Evolutionary conservation across 2,113 vertebrate genomes (phyloP).

Genomic region (Pachycephala philippinensis): DNA sequence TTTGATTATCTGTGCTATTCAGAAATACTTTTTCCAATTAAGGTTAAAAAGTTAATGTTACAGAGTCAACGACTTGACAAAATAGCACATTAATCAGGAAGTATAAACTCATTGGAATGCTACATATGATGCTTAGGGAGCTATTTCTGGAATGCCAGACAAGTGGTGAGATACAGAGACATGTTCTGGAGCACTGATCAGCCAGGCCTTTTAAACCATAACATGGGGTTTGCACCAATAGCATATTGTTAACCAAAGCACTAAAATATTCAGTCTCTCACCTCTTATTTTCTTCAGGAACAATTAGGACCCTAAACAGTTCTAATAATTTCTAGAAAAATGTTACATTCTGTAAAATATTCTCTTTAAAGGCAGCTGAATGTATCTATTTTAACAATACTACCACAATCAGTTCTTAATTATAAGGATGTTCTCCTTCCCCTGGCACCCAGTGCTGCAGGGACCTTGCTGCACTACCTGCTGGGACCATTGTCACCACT

Average conservation of each 20-base stretch:
- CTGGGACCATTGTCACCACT: not conserved
- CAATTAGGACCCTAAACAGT: not conserved
- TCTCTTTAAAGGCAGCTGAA: not conserved
- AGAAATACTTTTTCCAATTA: conserved; percentile 56
- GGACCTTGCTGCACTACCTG: not conserved
- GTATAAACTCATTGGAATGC: conserved; percentile 49
- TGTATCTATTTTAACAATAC: not conserved
- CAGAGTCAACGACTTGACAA: conserved; percentile 44
- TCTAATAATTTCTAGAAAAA: not conserved
- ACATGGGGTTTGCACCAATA: not conserved
- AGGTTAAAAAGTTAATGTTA: conserved; percentile 64
- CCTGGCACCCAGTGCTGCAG: not conserved
- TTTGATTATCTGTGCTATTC: conserved; percentile 58
- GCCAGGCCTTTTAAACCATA: not conserved
- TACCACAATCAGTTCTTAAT: not conserved
- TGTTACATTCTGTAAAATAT: not conserved
- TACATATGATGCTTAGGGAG: not conserved
- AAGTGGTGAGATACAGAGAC: not conserved
- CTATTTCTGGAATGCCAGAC: conserved; percentile 18
- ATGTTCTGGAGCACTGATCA: conserved; percentile 28
- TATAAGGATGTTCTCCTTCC: rapidly evolving
- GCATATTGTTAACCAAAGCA: not conserved
- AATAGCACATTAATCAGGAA: conserved; percentile 63
- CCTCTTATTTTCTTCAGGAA: not conserved
- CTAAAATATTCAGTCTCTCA: not conserved